phyloP scores from a whole-genome alignment of 1,140 invertebrate genomes.

The Eubasilissa regina region DNA sequence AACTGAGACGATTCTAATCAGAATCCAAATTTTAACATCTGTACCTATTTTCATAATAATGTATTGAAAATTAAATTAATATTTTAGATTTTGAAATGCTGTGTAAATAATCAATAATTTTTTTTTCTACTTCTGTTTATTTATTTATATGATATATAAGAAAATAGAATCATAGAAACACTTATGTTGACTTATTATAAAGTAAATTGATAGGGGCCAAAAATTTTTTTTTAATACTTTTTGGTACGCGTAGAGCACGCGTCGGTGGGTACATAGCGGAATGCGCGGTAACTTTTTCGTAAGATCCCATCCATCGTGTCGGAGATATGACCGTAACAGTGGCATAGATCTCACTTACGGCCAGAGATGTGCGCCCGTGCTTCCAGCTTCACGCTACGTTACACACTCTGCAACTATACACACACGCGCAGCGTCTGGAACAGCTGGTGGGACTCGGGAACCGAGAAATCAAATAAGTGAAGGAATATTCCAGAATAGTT shows the following conservation, averaged over 20 bases:
- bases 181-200: too few relatives aligned
- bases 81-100: too few relatives aligned
- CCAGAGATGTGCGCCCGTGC: background rate
- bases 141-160: too few relatives aligned
- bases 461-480: background rate
- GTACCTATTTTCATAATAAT: too few relatives aligned
- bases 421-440: background rate
- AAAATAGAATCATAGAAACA: too few relatives aligned
- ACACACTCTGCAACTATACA: background rate
- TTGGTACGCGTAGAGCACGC: background rate
- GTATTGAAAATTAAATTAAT: too few relatives aligned
- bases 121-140: too few relatives aligned
- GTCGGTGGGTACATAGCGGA: background rate
- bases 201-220: too few relatives aligned
- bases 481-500: background rate
- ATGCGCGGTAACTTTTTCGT: background rate
- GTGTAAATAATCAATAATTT: too few relatives aligned
- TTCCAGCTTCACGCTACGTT: background rate
- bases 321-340: constrained; percentile 12
- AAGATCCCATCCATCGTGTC: background rate
- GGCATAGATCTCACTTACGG: constrained; percentile 5
- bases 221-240: too few relatives aligned
- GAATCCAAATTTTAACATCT: too few relatives aligned
- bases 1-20: too few relatives aligned
- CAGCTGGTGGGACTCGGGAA: background rate